Evolutionary conservation across 1,140 invertebrate genomes (phyloP), one percentile per base, ranked within the genome.

Genomic region (Drosophila lini): DNA sequence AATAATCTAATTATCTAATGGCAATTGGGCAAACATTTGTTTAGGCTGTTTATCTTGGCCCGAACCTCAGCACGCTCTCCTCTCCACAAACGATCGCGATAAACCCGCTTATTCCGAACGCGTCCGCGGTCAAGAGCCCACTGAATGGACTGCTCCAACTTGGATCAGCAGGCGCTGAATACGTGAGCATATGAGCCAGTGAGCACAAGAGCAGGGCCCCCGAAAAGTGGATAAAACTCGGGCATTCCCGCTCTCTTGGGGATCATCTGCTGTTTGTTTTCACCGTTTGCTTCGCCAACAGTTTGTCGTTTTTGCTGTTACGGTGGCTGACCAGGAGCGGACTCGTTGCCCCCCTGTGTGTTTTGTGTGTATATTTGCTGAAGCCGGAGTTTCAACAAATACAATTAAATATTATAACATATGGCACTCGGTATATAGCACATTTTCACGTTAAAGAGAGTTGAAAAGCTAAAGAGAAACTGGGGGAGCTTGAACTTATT

Each of bases 251-350:
- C 45, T 64, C 65, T 80, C 47, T 61, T 36, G 48, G 38, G 76
- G 71, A 78, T 84, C 81, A 81, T 80, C 80, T 65, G 45, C 28
- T 64, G 41, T 65, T 76, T 50, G 78, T 67, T 74, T 85, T 64
- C 40, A 36, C 48, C 40, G 60, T 65, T 71, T 44, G 63, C 60
- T 73, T 61, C 41, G 57, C 55, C 36, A 74, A 47, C 41, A 48
- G n/a, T 25, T 47, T 53, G 42, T 58, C 53, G 47, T 32, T 59
- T 36, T 25, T 22, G 13, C 19, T 22, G 19, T 25, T 45, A 7
- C 1, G 2, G 0, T 22, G 22, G 42, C 42, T 48, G 38, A 16
- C n/a, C 53, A 68, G 80, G 75, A 65, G 70, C 75, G 67, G 55
- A 74, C 73, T 53, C 40, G 41, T 13, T 53, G 53, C 50, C 31